Base-by-base conservation (phyloP, 2,797 vertebrate species). In the Gymnopithys bicolor region DNA sequence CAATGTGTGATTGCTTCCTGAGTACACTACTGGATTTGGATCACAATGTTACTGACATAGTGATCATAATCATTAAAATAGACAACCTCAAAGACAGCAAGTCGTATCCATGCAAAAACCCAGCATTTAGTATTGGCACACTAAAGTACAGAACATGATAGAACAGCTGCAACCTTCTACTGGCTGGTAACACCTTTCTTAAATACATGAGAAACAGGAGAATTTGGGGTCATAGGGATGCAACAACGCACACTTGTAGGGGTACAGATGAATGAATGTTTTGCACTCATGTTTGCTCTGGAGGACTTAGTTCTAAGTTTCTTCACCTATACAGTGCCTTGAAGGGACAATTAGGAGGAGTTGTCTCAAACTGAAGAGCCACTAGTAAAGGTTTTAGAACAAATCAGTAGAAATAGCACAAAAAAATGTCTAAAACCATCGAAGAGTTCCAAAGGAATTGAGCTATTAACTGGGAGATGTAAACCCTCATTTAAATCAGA, bases 391-490 rank as follows among this genome's bases (percentile, higher is more conserved):
- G 9, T 10, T 60, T 77, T 19, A 60, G 22, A 84, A 60, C 1
- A 81, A 69, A 70, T 33, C 33, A 62, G 23, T 15, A 78, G 8
- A 45, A 71, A 9, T 2, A 83, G 37, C 56, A 51, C 19, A 2
- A 37, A 74, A 66, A 83, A n/a, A 0, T 1, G 0, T 11, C 51
- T 17, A 18, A 55, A 89, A 53, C 5, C 0, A 30, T 7, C 11
- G 9, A 46, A 41, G 32, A 64, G 11, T 49, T 58, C 33, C 60
- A 60, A 82, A 59, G 30, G 41, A 94, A 73, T 41, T 51, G 37
- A 86, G 22, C 48, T 58, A 23, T 35, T 69, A 45, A 41, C 0
- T 30, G 16, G 16, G 33, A 73, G 8, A 32, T 10, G 18, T 6
- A 92, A 82, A 70, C 4, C 5, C 12, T 52, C 46, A 25, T 19